Percentiles rank a stretch among this genome's conserved stretches.
Evolutionary conservation across 2,797 vertebrate species (phyloP).

Genomic region (Vultur gryphus): DNA sequence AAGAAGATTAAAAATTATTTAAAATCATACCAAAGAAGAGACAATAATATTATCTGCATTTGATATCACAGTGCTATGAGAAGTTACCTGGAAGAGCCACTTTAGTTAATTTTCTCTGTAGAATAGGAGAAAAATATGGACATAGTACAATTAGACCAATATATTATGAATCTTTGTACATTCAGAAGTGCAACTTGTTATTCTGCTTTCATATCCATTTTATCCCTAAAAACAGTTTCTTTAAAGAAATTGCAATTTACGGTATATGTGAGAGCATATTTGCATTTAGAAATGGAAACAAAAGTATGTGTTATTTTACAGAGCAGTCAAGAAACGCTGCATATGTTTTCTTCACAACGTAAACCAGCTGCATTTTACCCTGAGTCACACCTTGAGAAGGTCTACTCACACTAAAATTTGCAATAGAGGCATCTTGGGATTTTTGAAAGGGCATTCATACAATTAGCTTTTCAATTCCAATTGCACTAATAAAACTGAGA

Average conservation of each 20-base stretch:
- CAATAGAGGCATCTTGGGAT: background rate
- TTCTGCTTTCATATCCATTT: background rate
- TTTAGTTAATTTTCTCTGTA: background rate
- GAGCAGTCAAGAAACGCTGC: background rate
- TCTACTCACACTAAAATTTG: background rate
- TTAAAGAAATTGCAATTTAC: background rate
- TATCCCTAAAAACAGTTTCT: background rate
- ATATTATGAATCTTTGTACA: background rate
- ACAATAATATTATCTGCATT: constrained; percentile 19
- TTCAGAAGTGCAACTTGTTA: background rate
- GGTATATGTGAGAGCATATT: background rate
- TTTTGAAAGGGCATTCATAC: constrained; percentile 32
- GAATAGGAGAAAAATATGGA: background rate
- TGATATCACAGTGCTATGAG: constrained; percentile 9
- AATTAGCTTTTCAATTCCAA: constrained; percentile 24
- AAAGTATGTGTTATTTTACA: background rate
- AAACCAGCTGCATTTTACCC: constrained; percentile 8
- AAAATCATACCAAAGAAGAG: constrained; percentile 21
- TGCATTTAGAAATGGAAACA: background rate
- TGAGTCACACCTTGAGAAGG: background rate
- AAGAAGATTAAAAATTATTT: constrained; percentile 27
- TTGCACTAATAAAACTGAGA: background rate
- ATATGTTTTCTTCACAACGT: background rate
- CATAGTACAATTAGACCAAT: background rate
- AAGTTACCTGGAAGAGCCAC: background rate